Evolutionary conservation across 2,113 vertebrate genomes (phyloP), one percentile per base, ranked within the genome.

Genomic region (Mobula birostris): DNA sequence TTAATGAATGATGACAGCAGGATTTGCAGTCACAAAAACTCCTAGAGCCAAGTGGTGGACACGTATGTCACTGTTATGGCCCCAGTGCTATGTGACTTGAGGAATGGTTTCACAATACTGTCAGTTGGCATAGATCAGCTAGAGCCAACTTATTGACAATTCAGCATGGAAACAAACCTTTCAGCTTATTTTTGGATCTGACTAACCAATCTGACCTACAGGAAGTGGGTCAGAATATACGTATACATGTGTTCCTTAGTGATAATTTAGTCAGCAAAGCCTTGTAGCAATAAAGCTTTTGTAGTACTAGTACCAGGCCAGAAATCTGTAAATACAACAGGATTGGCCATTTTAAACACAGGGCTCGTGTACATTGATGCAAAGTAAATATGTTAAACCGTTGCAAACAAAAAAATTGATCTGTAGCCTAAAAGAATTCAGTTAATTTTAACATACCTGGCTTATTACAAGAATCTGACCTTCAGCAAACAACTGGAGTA

Each of bases 381-480:
- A 66, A 91, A 29, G 27, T 74, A 74, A 48, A 93, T 19, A 74
- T 11, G 9, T 93, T 93, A 93, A 68, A 66, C 6, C 15, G 56
- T 68, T 56, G 21, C 36, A 74, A 93, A 93, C 36, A 14, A 40
- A 68, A 36, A 68, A 92, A 19, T n/a, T 63, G 19, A 29, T 21
- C 68, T 36, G 61, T 12, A 72, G 12, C 36, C 91, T 12, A 15
- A 19, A 72, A 93, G 29, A 17, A 74, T 5, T 24, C 91, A 93
- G 74, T 93, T 48, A 76, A 74, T 40, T 74, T 74, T 11, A 27
- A 19, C 40, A 93, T 93, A 93, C 91, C 91, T 76, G 91, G 24
- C 32, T 74, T 74, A 93, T 93, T 48, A 74, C 91, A 93, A 93
- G 91, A 32, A 93, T 93, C 12, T 70, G 91, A 48, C 91, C 91